These are phyloP conservation scores for Hippocampus abdominalis DNA, from an alignment of 2,113 vertebrate species.

Conservation along the genomic window DNA sequence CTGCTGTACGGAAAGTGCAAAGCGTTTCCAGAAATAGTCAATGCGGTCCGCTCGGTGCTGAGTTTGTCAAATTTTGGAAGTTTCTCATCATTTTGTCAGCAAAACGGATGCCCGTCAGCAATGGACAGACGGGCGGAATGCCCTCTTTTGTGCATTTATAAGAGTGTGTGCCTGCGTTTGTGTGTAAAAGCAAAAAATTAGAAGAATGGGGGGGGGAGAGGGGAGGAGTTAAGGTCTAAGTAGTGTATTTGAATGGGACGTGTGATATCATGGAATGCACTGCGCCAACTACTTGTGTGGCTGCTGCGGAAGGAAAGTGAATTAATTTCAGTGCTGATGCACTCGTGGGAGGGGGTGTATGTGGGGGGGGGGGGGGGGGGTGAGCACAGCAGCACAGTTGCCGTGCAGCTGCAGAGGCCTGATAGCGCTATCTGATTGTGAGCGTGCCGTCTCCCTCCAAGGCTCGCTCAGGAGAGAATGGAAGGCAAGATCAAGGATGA, in stretches of 20 bases:
- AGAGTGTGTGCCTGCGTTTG: constrained; percentile 29
- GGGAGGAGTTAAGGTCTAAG: constrained; percentile 26
- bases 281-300: constrained; percentile 64
- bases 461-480: constrained; percentile 80
- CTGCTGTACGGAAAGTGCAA: too few relatives aligned
- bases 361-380: constrained; percentile 37
- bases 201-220: not conserved
- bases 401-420: constrained; percentile 74
- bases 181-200: constrained; percentile 22
- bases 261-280: constrained; percentile 70
- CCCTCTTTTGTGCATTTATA: constrained; percentile 46
- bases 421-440: constrained; percentile 81
- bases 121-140: constrained; percentile 16
- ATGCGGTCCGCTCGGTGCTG: too few relatives aligned
- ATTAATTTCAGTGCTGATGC: constrained; percentile 62
- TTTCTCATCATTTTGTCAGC: too few relatives aligned
- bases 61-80: too few relatives aligned
- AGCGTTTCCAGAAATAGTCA: too few relatives aligned
- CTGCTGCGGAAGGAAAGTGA: constrained; percentile 66
- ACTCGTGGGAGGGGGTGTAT: constrained; percentile 20
- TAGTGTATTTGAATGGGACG: constrained; percentile 26
- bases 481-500: constrained; percentile 82
- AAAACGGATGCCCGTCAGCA: too few relatives aligned
- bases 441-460: constrained; percentile 75
- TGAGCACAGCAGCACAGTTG: constrained; percentile 61